Conservation (phyloP, 2,797 vertebrate species). For the Amphiprion clarkii region DNA sequence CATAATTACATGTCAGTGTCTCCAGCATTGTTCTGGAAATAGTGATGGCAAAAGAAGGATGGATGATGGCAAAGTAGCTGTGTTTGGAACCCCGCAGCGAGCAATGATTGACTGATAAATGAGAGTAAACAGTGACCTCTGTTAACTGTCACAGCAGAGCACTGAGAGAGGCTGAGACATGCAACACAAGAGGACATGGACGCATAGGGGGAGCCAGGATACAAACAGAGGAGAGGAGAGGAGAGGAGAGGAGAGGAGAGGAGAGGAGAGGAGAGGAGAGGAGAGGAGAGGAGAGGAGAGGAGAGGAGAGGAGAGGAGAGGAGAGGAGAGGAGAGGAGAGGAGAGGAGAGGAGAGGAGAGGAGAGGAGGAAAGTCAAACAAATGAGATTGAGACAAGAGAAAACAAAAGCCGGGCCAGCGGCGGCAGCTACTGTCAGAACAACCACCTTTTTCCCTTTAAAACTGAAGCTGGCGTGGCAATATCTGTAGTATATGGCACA, state of each 20-base stretch:
- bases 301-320: neutral
- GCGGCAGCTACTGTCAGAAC: constrained; percentile 31
- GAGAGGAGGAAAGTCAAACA: constrained; percentile 21
- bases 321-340: constrained; percentile 22
- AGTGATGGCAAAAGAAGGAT: constrained; percentile 26
- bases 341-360: neutral
- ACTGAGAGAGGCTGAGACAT: constrained; percentile 62
- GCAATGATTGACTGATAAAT: constrained; percentile 85
- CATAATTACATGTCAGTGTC: constrained; percentile 16
- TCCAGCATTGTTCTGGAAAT: constrained; percentile 13
- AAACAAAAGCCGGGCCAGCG: constrained; percentile 27
- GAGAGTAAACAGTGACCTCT: constrained; percentile 86
- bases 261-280: constrained; percentile 22
- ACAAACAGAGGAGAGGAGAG: constrained; percentile 15
- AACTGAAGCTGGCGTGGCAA: constrained; percentile 32
- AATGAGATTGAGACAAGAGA: constrained; percentile 29
- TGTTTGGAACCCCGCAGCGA: constrained; percentile 67
- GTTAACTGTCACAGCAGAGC: constrained; percentile 83
- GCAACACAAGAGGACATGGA: constrained; percentile 66
- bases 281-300: neutral
- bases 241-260: neutral
- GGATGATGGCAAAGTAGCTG: constrained; percentile 47
- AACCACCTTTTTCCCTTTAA: constrained; percentile 36
- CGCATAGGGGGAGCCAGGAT: constrained; percentile 22
- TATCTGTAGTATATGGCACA: constrained; percentile 26